These are phyloP conservation scores for Craseonycteris thonglongyai DNA, from an alignment of 2,113 vertebrate genomes.

Conservation along the genomic window DNA sequence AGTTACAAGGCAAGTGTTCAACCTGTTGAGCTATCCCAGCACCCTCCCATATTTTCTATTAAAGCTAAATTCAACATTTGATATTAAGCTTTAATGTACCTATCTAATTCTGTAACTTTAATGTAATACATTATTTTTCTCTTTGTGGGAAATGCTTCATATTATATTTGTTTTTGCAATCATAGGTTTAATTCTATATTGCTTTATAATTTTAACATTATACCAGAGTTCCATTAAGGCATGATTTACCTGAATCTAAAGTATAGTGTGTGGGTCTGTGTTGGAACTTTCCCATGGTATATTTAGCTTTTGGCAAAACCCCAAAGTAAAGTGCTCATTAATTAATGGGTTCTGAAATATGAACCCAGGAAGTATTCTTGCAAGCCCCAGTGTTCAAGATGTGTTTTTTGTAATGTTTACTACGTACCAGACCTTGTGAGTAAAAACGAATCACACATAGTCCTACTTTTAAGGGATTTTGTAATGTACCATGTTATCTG, in stretches of 20 bases:
- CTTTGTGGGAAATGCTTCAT: neutral
- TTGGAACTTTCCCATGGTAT: neutral
- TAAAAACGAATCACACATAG: neutral
- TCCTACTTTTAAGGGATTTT: neutral
- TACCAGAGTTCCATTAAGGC: neutral
- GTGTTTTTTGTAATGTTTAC: neutral
- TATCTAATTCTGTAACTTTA: neutral
- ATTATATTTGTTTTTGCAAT: constrained; percentile 12
- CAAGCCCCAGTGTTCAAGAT: neutral
- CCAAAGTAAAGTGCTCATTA: neutral
- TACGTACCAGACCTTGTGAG: neutral
- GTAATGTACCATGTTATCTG: neutral
- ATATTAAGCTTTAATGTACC: neutral
- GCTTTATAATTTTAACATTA: neutral
- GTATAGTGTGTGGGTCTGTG: neutral
- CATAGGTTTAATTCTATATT: neutral
- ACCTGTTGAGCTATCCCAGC: too few relatives aligned
- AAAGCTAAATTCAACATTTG: neutral
- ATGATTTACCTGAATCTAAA: neutral
- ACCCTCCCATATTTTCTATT: too few relatives aligned
- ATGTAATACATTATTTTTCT: neutral
- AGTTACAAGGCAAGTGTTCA: too few relatives aligned
- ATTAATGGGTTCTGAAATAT: constrained; percentile 2
- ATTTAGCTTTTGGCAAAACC: neutral
- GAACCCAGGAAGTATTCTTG: neutral